phyloP scores from a whole-genome alignment of 2,888 invertebrate species.

The Sphinx pinastri region DNA sequence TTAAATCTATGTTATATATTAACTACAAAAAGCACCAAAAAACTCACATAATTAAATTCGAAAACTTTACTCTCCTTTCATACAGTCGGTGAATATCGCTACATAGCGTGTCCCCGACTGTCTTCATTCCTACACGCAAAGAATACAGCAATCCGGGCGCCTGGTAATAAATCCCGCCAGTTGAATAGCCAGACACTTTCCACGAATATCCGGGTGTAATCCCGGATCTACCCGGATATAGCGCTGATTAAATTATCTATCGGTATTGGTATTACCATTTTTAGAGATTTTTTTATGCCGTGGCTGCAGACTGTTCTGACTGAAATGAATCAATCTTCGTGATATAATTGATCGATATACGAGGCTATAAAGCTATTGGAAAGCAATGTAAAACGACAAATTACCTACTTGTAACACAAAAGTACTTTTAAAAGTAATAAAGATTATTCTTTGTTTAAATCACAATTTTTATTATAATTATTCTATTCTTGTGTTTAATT shows the following conservation, averaged over 20 bases:
- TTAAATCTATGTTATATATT: no score
- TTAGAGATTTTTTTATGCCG: background rate
- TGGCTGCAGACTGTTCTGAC: no score
- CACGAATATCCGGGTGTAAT: conserved; percentile 21
- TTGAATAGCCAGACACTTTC: conserved; percentile 24
- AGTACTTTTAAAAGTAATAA: no score
- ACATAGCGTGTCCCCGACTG: background rate
- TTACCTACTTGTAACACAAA: no score
- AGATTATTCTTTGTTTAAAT: no score
- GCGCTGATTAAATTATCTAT: conserved; percentile 31
- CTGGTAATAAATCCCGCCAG: conserved; percentile 15
- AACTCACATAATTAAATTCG: background rate
- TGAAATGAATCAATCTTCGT: no score
- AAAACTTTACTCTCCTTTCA: no score
- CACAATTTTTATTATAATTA: no score
- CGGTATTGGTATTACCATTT: conserved; percentile 6
- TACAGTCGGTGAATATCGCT: background rate
- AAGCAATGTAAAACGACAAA: no score
- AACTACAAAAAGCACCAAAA: background rate
- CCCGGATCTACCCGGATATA: background rate
- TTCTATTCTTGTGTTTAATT: no score
- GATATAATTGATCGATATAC: no score
- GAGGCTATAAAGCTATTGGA: no score
- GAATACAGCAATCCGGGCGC: conserved; percentile 12
- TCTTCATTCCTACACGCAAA: conserved; percentile 2